A percentile compares a stretch with the other conserved stretches of the same genome.
phyloP scores from a whole-genome alignment of 2,888 invertebrate genomes.

The Octonoba sinensis region DNA sequence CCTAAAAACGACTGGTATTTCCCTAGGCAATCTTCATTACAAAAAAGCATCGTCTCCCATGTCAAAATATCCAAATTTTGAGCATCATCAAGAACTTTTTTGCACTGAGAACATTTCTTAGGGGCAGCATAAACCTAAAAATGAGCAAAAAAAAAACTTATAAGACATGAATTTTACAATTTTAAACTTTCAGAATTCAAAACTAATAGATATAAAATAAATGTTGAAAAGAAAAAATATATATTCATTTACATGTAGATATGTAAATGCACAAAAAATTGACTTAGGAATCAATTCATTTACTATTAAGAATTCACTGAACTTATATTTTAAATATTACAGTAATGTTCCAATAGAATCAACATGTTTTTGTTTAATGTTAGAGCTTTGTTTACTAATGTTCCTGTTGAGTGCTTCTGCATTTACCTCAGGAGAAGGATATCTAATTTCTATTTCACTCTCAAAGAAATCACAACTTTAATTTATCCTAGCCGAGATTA shows the following conservation, averaged over 20 bases:
- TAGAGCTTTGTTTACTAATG: too few species aligned
- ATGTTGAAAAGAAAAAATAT: background rate
- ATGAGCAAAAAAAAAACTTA: constrained; percentile 2
- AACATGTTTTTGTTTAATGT: too few species aligned
- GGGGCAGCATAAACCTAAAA: constrained; percentile 60
- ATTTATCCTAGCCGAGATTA: too few species aligned
- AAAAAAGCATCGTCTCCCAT: constrained; percentile 96
- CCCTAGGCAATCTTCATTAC: constrained; percentile 87
- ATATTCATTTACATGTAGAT: background rate
- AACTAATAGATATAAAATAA: background rate
- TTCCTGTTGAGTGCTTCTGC: too few species aligned
- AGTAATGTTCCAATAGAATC: too few species aligned
- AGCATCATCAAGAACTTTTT: constrained; percentile 63
- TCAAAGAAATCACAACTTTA: too few species aligned
- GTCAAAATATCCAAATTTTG: constrained; percentile 67
- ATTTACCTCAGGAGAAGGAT: too few species aligned
- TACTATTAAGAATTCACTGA: too few species aligned
- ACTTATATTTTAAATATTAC: too few species aligned
- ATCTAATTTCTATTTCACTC: too few species aligned
- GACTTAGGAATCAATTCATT: too few species aligned
- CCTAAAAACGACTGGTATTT: constrained; percentile 83
- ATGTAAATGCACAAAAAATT: too few species aligned
- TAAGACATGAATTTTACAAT: background rate
- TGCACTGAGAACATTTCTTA: constrained; percentile 66
- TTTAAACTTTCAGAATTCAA: background rate